Evolutionary conservation across 2,888 invertebrate genomes (phyloP).

Genomic region (Sarcophaga subvicina): DNA sequence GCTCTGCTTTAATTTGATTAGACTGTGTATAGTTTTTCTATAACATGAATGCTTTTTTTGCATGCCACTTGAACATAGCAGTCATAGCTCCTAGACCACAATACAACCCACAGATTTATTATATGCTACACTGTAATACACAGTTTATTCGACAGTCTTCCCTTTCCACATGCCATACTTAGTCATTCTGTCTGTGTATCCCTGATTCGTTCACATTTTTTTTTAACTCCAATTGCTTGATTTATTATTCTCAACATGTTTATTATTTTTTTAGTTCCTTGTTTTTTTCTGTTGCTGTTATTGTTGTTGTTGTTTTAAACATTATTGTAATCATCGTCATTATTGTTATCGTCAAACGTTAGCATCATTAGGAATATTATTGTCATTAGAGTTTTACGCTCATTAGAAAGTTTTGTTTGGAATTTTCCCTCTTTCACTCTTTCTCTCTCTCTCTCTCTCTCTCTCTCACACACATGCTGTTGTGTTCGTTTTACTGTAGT

Average conservation of each 20-base stretch:
- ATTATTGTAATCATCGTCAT: slow-evolving; percentile 21
- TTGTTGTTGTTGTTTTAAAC: neutral
- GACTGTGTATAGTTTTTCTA: no score
- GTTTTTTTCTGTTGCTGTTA: slow-evolving; percentile 1
- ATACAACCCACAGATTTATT: no score
- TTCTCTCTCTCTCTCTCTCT: neutral
- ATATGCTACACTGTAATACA: no score
- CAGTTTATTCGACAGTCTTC: no score
- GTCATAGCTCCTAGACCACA: no score
- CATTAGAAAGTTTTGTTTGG: slow-evolving; percentile 22
- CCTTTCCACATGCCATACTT: no score
- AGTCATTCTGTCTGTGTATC: neutral
- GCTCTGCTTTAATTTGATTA: no score
- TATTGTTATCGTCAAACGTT: slow-evolving; percentile 16
- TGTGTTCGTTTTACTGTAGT: neutral
- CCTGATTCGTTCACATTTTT: neutral
- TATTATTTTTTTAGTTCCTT: slow-evolving; percentile 55
- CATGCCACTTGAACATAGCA: no score
- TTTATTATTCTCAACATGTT: slow-evolving; percentile 61
- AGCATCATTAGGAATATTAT: slow-evolving; percentile 36
- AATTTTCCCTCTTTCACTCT: neutral
- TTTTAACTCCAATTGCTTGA: neutral
- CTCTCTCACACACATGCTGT: neutral
- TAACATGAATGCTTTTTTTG: no score
- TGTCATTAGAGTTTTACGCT: slow-evolving; percentile 45